Evolutionary conservation across 2,113 vertebrate genomes (phyloP), one percentile per base, ranked within the genome.

Genomic region (Tragelaphus buxtoni): DNA sequence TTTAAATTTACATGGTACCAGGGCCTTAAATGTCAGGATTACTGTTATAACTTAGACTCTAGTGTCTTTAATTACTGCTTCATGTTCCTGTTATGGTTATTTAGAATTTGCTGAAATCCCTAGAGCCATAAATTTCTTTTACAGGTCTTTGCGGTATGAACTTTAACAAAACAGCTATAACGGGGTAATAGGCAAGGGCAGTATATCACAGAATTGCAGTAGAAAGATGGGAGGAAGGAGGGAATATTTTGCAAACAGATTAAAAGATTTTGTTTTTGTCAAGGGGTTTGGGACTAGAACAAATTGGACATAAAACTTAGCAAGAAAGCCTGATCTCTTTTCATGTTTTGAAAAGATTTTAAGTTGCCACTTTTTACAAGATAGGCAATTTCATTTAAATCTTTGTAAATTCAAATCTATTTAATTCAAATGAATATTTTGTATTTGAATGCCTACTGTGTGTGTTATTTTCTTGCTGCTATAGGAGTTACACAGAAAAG

Each of bases 111-210:
- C 95, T 98, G 98, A 98, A 99, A 98, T 96, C 98, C 96, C 98
- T 96, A 94, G 98, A 98, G 98, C 96, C 92, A 97, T 99, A 99
- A 98, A 98, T 99, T 98, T 98, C 92, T 98, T 99, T 99, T 98
- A 98, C 98, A 98, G 97, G 98, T 98, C 98, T 98, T 99, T 98
- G 98, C 88, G 93, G 98, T 98, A 98, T 98, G 98, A 99, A 99
- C 98, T 99, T 99, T 98, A 99, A 98, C 98, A 98, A 99, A 99
- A 99, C 98, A 98, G 98, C 98, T 98, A 98, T 99, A 99, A 99
- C 98, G 96, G 98, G 98, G 98, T 98, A 98, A 98, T 98, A 98
- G 96, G 98, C 98, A 98, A 97, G 98, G 98, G 95, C 97, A 97
- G 97, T 98, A 97, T 98, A 98, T 98, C 96, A 98, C 95, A 93